These are phyloP conservation scores for Zophobas morio DNA, from an alignment of 1,140 invertebrate species.

Conservation along the genomic window DNA sequence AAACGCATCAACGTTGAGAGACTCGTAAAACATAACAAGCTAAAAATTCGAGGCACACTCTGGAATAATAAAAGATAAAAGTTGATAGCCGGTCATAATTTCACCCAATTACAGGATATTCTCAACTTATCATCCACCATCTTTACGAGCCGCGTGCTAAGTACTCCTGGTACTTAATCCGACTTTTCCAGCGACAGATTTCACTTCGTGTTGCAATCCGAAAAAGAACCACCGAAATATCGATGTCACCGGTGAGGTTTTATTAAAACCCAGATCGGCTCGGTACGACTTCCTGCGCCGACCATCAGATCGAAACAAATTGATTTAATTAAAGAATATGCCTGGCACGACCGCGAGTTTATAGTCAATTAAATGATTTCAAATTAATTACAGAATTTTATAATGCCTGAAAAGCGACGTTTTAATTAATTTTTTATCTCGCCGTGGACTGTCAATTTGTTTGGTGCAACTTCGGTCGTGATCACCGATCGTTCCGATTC, in stretches of 20 bases:
- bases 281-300: conserved; percentile 16
- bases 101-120: conserved; percentile 41
- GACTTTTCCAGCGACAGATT: conserved; percentile 14
- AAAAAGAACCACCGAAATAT: conserved; percentile 5
- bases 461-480: conserved; percentile 6
- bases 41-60: conserved; percentile 41
- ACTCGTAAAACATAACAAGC: conserved; percentile 24
- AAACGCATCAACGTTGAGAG: not conserved
- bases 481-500: conserved; percentile 18
- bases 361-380: conserved; percentile 44
- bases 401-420: conserved; percentile 30
- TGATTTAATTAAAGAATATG: conserved; percentile 43
- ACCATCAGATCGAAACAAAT: conserved; percentile 36
- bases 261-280: conserved; percentile 16
- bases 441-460: conserved; percentile 36
- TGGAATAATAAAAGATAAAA: conserved; percentile 37
- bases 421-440: conserved; percentile 50
- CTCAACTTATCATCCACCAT: conserved; percentile 36
- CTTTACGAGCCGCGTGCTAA: conserved; percentile 41
- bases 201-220: conserved; percentile 8
- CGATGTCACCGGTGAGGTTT: conserved; percentile 13
- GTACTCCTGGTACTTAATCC: conserved; percentile 27
- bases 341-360: conserved; percentile 28
- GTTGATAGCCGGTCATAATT: conserved; percentile 27
- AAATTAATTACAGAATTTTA: conserved; percentile 46